Evolutionary conservation across 2,888 invertebrate genomes (phyloP), one percentile per base, ranked within the genome.

Genomic region (Leucania comma): DNA sequence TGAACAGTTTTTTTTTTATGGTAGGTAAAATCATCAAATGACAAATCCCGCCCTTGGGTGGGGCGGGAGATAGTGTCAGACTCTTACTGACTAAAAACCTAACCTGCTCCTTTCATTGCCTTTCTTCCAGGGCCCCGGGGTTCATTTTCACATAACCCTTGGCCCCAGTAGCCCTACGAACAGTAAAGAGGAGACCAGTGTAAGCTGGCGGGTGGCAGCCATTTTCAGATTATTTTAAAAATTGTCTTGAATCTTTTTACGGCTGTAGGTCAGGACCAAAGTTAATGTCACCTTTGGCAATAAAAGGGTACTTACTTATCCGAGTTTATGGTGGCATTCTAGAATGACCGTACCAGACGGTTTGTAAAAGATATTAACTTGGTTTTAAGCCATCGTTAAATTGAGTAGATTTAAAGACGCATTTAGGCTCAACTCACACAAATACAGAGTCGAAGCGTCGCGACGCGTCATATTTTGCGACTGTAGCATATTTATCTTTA

Each of bases 301-400:
- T 68, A 68, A 75, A 54, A 75, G 1, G 48, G 54, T 32, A 59
- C 38, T 54, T 66, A 66, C 35, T 12, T 59, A 48, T 22, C n/a
- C 24, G 24, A 32, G 14, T 59, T 76, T 35, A 60, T 60, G 59
- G 32, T 42, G 22, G 57, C 35, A 38, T 32, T 20, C 24, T 54
- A 29, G 54, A 32, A 60, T 17, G 59, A 48, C 50, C 59, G 48
- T 50, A 38, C n/a, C 17, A 53, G 24, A 67, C 29, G 17, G 46
- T 75, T 67, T 60, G 26, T 50, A 35, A 68, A 35, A 12, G 42
- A 48, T 26, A 20, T 50, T 68, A 48, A 54, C 48, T 73, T 50
- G 10, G 22, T 32, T 14, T 12, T 57, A 26, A 20, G 14, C 8
- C 14, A 10, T 38, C 14, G 29, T 42, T 17, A 68, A 75, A 57